Base-by-base conservation (phyloP, 2,113 vertebrate species). In the Silurus asotus region DNA sequence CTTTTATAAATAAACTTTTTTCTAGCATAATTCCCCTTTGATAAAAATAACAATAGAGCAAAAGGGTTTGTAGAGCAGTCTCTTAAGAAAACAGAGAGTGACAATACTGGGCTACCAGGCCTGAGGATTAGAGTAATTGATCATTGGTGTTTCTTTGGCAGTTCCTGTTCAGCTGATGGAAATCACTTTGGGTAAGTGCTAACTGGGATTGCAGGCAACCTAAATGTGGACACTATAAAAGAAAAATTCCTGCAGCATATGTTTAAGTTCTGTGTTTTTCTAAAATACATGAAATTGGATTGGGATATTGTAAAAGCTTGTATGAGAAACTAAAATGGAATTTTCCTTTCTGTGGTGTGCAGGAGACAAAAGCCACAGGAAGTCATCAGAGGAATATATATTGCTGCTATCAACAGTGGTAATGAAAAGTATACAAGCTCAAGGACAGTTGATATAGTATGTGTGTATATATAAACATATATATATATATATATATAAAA, bases 281-380 rank as follows among this genome's bases (percentile, higher is more conserved):
- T 84, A 65, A 86, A 89, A 82, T 64, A 75, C 82, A 86, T 81
- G 65, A 84, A 84, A 91, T 89, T 87, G 58, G 70, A 85, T 86
- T 79, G 85, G 65, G 86, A 87, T 88, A 88, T 89, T 84, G 82
- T 65, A 78, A 87, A 78, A 84, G 85, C 74, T 84, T 89, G 87
- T 88, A 87, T 77, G 75, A 88, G 86, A 84, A 72, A 80, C 78
- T 58, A 17, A 88, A 88, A 86, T 89, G 69, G 77, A 90, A 87
- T 91, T 88, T 86, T 45, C 77, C 82, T 64, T 87, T 51, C 81
- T 64, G 78, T 86, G 77, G 81, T 84, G 84, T 78, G 86, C 81
- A 84, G 81, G 84, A 84, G 86, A 86, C 86, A 87, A 53, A 87
- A 82, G 81, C 55, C 55, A 69, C 19, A 76, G 84, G 62, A 84